Conservation (phyloP, 2,797 vertebrate genomes). For the Rhynchotus rufescens region DNA sequence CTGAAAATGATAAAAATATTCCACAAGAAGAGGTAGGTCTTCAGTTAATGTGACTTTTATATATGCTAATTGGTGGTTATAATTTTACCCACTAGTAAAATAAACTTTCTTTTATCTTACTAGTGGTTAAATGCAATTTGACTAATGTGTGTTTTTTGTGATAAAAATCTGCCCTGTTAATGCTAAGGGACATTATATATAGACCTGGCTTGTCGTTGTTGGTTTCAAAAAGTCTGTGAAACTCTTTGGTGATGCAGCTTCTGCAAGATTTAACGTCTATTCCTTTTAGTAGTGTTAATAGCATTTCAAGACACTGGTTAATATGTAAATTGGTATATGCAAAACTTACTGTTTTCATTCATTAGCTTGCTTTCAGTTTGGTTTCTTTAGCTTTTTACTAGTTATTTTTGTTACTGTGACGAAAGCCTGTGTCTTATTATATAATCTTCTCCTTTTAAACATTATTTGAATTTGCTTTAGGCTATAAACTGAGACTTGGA, state of each 20-base stretch:
- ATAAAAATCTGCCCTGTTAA: neutral
- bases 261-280: neutral
- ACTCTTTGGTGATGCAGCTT: neutral
- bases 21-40: slow-evolving; percentile 90
- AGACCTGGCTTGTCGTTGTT: neutral
- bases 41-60: slow-evolving; percentile 14
- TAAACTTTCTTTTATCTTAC: neutral
- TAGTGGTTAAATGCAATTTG: neutral
- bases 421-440: neutral
- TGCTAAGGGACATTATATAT: neutral
- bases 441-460: neutral
- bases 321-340: neutral
- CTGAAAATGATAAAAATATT: slow-evolving; percentile 96
- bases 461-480: neutral
- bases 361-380: neutral
- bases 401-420: neutral
- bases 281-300: neutral
- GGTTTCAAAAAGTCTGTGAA: neutral
- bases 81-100: neutral
- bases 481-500: neutral
- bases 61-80: neutral
- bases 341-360: neutral
- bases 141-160: neutral
- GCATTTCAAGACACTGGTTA: neutral
- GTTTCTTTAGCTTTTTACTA: neutral